These are phyloP conservation scores for Pterocles orientalis DNA, from an alignment of 2,113 vertebrate species.

Conservation along the genomic window DNA sequence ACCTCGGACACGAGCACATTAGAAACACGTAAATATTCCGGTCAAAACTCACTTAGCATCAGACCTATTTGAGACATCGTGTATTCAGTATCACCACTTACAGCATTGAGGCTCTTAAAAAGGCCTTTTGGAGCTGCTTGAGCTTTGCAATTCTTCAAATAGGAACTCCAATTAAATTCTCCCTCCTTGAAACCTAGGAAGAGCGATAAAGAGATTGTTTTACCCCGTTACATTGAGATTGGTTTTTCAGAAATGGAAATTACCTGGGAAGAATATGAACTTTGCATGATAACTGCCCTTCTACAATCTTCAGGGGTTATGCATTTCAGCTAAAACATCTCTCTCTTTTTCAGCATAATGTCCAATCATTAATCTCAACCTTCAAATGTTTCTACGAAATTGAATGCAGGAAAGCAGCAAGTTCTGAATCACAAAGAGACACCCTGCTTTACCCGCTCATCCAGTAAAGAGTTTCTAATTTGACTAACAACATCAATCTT, in stretches of 20 bases:
- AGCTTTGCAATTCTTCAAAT: conserved; percentile 88
- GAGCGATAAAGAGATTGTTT: conserved; percentile 20
- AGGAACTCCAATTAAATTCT: conserved; percentile 90
- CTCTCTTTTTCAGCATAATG: background rate
- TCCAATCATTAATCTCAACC: conserved; percentile 42
- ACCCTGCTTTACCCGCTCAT: background rate
- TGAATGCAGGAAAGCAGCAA: background rate
- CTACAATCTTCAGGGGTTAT: background rate
- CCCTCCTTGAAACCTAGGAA: conserved; percentile 86
- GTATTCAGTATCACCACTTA: conserved; percentile 61
- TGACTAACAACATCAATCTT: background rate
- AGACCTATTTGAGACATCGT: background rate
- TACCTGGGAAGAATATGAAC: conserved; percentile 37
- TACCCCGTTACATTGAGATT: background rate
- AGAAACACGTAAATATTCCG: background rate
- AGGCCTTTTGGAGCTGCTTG: conserved; percentile 89
- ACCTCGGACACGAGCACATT: background rate
- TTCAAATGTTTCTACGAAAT: conserved; percentile 22
- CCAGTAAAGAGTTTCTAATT: background rate
- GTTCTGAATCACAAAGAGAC: background rate
- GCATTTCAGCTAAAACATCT: background rate
- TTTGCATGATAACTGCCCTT: conserved; percentile 5
- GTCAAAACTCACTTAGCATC: background rate
- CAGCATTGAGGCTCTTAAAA: conserved; percentile 87
- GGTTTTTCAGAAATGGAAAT: conserved; percentile 49